Evolutionary conservation across 2,113 vertebrate species (phyloP).

Genomic region (Petrocephalus zakoni): DNA sequence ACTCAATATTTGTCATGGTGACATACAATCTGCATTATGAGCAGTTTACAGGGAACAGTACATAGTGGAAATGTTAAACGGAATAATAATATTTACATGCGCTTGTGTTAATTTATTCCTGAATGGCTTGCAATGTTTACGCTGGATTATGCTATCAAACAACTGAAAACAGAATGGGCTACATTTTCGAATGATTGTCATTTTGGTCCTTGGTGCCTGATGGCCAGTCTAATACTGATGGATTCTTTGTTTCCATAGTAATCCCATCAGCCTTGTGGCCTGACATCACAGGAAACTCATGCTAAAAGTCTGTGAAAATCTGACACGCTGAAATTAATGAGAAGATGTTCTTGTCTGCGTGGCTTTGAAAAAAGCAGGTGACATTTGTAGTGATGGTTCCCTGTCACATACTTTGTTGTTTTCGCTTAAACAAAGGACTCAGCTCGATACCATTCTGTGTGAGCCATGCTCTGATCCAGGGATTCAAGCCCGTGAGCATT

Average conservation of each 20-base stretch:
- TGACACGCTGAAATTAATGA: neutral
- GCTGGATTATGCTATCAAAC: neutral
- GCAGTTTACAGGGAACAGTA: neutral
- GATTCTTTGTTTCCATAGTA: neutral
- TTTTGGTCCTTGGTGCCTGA: neutral
- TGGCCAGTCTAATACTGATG: conserved; percentile 4
- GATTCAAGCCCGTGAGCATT: neutral
- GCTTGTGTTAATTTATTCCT: neutral
- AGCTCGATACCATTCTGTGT: neutral
- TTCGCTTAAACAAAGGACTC: neutral
- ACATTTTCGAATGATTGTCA: neutral
- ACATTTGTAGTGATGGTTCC: neutral
- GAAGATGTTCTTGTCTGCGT: neutral
- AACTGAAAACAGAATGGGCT: neutral
- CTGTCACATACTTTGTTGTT: neutral
- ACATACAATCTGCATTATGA: neutral
- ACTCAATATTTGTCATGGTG: neutral
- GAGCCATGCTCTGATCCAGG: neutral
- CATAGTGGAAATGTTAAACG: neutral
- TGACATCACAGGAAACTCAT: neutral
- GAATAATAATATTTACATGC: neutral
- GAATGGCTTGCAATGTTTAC: neutral
- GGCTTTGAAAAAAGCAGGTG: neutral
- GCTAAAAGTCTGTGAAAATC: neutral
- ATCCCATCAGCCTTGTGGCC: neutral